Evolutionary conservation across 1,140 invertebrate species (phyloP), one percentile per base, ranked within the genome.

Genomic region (Aplysia californica): DNA sequence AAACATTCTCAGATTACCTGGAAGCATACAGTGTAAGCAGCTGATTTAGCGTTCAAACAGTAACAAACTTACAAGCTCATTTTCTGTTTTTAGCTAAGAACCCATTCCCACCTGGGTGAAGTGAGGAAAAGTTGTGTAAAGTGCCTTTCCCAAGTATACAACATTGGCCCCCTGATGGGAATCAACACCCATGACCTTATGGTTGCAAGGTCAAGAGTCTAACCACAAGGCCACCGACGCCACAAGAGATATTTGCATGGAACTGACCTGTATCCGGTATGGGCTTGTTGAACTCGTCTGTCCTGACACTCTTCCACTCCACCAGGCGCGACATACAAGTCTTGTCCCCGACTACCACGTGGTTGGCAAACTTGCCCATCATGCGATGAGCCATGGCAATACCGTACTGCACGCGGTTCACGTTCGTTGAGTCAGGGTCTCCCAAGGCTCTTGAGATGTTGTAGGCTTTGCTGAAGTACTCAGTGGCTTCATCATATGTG

Each of bases 391-490:
- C 87, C 79, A 87, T 83, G 6, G 88, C 82, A 26, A 89, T 86
- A 68, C 88, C 88, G 61, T 82, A 88, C 72, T 88, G 86, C 33
- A 88, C 87, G 26, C 88, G 76, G 67, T 88, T 87, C 2, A 82
- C 80, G 68, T 83, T 83, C 33, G 88, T 86, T 4, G 87, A 79
- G 21, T 80, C 76, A 31, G 68, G 67, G 36, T 88, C 86, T 23
- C 81, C 83, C 74, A 87, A 71, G 29, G 87, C 83, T 35, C 88
- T 79, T 3, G 87, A 85, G 33, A 89, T 84, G 79, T 88, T 88
- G 81, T 89, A 90, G 1, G 87, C 85, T 68, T 88, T 87, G 77
- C 81, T 87, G 83, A 90, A 90, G 78, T 88, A 89, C 66, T 87
- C 86, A 26, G 84, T 83, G 1, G 89, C 89, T 78, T 89, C 84